phyloP scores from a whole-genome alignment of 2,113 vertebrate species.

The Dicerorhinus sumatrensis region DNA sequence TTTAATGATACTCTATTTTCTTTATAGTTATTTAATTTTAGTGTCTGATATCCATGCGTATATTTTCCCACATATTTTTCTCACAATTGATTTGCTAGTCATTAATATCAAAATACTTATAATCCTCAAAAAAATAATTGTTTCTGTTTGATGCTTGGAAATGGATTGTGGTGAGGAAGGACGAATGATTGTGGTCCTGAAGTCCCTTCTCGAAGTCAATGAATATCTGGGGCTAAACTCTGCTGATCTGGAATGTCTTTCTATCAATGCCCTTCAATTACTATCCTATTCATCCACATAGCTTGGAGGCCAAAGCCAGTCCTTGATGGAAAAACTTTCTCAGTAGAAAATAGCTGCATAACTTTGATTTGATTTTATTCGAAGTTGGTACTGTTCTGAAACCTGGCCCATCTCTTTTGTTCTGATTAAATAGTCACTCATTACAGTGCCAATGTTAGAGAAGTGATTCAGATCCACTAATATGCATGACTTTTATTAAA shows the following conservation, averaged over 20 bases:
- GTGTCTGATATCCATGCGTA: background rate
- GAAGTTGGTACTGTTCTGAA: background rate
- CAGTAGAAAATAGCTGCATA: background rate
- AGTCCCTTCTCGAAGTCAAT: background rate
- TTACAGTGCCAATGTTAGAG: background rate
- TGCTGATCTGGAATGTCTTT: background rate
- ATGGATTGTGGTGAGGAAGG: background rate
- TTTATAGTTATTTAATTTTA: background rate
- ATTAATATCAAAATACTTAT: background rate
- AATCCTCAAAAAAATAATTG: background rate
- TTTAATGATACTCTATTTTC: background rate
- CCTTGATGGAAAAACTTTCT: background rate
- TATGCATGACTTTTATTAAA: background rate
- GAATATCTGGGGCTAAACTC: background rate
- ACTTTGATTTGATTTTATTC: background rate
- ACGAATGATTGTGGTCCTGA: background rate
- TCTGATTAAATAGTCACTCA: background rate
- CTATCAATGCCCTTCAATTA: background rate
- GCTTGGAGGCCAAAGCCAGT: background rate
- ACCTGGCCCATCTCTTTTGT: background rate
- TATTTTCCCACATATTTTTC: background rate
- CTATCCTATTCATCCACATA: background rate
- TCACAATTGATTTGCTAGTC: background rate
- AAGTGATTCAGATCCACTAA: background rate
- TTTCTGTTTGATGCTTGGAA: background rate